Base-by-base conservation (phyloP, 2,113 vertebrate species). In the Neopipo cinnamomea region DNA sequence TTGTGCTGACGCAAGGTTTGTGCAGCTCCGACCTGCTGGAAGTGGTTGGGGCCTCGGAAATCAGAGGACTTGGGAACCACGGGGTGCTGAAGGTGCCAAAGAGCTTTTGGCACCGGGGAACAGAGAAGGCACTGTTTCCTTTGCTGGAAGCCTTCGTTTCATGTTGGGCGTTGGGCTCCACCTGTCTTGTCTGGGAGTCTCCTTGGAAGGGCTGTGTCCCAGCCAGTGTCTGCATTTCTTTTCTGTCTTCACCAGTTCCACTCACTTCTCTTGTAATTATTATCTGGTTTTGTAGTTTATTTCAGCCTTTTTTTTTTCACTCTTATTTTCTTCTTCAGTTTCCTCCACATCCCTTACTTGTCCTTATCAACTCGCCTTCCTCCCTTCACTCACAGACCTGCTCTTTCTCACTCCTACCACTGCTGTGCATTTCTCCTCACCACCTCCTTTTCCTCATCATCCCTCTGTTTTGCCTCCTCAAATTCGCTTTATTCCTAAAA, bases 1-100 rank as follows among this genome's bases (percentile, higher is more conserved):
- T 93, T 88, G 19, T 59, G 92, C 93, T 95, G 91, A 91, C n/a
- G 5, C 78, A 79, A 76, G 91, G 89, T 88, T 81, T 93, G 5
- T 41, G 85, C 76, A 47, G 92, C 77, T 89, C 2, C 1, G 24
- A 19, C 71, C 84, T 75, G 49, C 75, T 93, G 67, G 67, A 76
- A 58, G 76, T 39, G 87, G 55, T 55, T 67, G 63, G 74, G 68
- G 67, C 72, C 91, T 85, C 75, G 67, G 85, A 78, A 93, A 65
- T 53, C 66, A 30, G 25, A 1, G 8, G 73, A 55, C 35, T 53
- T 77, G 75, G 83, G 90, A 86, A 37, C 50, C 2, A 37, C 21
- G 68, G 52, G 52, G 4, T 91, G 89, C 15, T 93, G 81, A 70
- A 85, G 23, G 62, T 85, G 53, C 58, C 63, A 50, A 2, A 76